These are phyloP conservation scores for Eutrigla gurnardus DNA, from an alignment of 2,797 vertebrate genomes.

Conservation along the genomic window DNA sequence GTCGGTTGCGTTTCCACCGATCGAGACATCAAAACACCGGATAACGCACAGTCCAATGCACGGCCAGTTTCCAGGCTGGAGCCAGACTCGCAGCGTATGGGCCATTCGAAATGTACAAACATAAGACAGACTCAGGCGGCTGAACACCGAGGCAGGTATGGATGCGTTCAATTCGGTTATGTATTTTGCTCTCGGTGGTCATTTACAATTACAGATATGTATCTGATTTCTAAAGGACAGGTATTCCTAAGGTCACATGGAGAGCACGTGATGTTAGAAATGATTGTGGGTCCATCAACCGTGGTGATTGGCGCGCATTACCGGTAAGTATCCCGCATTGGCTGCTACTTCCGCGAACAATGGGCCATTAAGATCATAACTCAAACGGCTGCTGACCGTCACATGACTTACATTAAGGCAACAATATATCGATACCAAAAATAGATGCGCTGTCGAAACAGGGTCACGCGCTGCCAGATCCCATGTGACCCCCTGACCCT, in stretches of 20 bases:
- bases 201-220: not conserved
- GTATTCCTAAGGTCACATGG: not conserved
- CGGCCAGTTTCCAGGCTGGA: conserved; percentile 39
- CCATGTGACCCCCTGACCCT: not conserved
- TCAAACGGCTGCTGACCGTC: conserved; percentile 7
- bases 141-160: not conserved
- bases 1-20: conserved; percentile 59
- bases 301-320: conserved; percentile 24
- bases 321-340: conserved; percentile 19
- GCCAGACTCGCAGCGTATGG: conserved; percentile 46
- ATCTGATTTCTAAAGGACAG: too few species aligned
- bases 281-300: not conserved
- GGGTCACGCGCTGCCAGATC: conserved; percentile 35
- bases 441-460: conserved; percentile 46
- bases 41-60: conserved; percentile 45
- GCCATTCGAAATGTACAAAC: not conserved
- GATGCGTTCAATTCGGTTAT: not conserved
- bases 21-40: conserved; percentile 75
- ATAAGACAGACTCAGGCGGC: not conserved
- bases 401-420: conserved; percentile 49
- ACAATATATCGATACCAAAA: conserved; percentile 41
- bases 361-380: conserved; percentile 1
- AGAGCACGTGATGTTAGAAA: conserved; percentile 26
- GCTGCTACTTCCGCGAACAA: conserved; percentile 25
- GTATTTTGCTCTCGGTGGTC: not conserved